Evolutionary conservation across 2,797 vertebrate genomes (phyloP), one percentile per base, ranked within the genome.

Genomic region (Myripristis murdjan): DNA sequence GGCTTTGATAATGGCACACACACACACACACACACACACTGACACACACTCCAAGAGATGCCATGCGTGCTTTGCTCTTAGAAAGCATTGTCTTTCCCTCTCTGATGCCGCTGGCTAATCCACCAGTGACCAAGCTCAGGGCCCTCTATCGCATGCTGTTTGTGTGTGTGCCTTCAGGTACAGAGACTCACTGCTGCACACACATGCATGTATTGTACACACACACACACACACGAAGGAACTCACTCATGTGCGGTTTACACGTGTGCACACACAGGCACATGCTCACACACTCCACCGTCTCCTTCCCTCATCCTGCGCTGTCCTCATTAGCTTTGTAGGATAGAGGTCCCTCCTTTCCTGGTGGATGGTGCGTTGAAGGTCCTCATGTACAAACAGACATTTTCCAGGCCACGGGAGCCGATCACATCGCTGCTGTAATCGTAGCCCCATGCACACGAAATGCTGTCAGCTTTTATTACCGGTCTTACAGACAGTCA

Each of bases 81-180:
- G 68, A 88, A 83, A 83, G 67, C 81, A 82, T 89, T 82, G 81
- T 72, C 18, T 81, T 83, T 82, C 63, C 65, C 58, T 55, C 55
- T 58, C 55, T 54, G 64, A 76, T 70, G 75, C 56, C 72, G 72
- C 81, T 85, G 82, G 72, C 82, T 79, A 87, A 87, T 87, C 84
- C 83, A 73, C 62, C 81, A 77, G 74, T 72, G 83, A 79, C 70
- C 75, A 65, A 77, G 76, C 75, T 86, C 74, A 74, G 43, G 41
- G 64, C 76, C 58, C 56, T 67, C 61, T 81, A 75, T 73, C 72
- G 75, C 75, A 56, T 44, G 53, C 59, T 65, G 16, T 54, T 3
- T 5, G 22, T 51, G 51, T 26, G 26, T 64, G 16, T 56, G n/a
- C n/a, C n/a, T n/a, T n/a, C n/a, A n/a, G n/a, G n/a, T n/a, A n/a